A percentile compares a stretch with the other conserved stretches of the same genome.
Evolutionary conservation across 2,888 invertebrate species (phyloP).

Genomic region (Augochlorella aurata): DNA sequence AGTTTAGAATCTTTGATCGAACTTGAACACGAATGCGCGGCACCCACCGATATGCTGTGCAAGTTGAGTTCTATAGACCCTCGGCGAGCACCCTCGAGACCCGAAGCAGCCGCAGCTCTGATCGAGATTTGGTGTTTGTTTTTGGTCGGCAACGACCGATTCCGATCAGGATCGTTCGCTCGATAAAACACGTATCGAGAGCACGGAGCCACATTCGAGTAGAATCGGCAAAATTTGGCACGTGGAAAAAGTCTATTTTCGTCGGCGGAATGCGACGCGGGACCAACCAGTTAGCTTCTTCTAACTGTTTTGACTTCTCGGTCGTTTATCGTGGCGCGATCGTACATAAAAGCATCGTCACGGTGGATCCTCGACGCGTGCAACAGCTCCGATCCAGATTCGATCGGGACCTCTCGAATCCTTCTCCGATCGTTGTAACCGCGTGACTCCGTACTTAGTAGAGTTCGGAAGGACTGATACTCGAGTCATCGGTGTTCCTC

Average conservation of each 20-base stretch:
- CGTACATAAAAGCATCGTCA: conserved; percentile 15
- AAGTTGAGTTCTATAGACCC: no score
- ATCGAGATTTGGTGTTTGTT: background rate
- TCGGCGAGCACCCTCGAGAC: no score
- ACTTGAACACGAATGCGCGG: conserved; percentile 16
- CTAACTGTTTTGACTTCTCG: conserved; percentile 30
- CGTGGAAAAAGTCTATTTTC: conserved; percentile 66
- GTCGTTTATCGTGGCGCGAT: conserved; percentile 8
- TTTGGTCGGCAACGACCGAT: background rate
- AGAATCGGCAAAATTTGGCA: conserved; percentile 62
- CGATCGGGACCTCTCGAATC: background rate
- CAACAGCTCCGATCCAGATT: no score
- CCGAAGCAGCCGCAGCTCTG: background rate
- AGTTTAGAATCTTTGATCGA: conserved; percentile 23
- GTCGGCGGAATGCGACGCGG: conserved; percentile 60
- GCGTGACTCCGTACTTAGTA: no score
- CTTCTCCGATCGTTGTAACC: background rate
- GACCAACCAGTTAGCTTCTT: conserved; percentile 28
- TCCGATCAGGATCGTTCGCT: background rate
- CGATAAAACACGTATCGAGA: background rate
- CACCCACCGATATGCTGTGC: background rate
- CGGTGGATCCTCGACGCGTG: background rate
- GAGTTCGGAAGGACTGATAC: no score
- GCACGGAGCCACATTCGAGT: conserved; percentile 20
- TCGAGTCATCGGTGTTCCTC: background rate